phyloP scores from a whole-genome alignment of 1,140 invertebrate species.

The Halesus radiatus region DNA sequence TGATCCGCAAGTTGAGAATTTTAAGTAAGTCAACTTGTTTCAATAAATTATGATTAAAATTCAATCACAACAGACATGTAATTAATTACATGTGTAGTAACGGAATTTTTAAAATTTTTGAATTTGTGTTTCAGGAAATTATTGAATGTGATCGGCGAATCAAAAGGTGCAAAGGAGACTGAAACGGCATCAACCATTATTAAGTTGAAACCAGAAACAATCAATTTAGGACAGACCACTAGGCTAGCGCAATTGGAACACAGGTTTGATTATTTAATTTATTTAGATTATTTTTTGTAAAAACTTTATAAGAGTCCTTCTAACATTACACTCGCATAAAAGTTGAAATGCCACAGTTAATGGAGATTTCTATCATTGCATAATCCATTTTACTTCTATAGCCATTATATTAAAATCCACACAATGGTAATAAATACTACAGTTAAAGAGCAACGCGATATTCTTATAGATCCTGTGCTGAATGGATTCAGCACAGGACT shows the following conservation, averaged over 20 bases:
- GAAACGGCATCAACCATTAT: constrained; percentile 67
- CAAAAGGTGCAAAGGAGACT: constrained; percentile 51
- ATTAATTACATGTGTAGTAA: background rate
- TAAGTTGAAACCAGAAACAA: constrained; percentile 66
- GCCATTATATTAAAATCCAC: too few relatives aligned
- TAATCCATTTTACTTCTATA: too few relatives aligned
- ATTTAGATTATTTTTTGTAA: too few relatives aligned
- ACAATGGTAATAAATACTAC: too few relatives aligned
- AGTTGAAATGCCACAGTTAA: too few relatives aligned
- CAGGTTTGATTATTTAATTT: constrained; percentile 60
- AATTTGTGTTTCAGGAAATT: constrained; percentile 50
- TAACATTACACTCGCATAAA: too few relatives aligned
- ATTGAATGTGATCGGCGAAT: constrained; percentile 39
- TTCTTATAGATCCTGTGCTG: too few relatives aligned
- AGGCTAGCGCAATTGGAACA: constrained; percentile 81
- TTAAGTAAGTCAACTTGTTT: constrained; percentile 61
- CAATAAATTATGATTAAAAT: background rate
- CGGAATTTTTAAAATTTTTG: background rate
- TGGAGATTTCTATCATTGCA: too few relatives aligned
- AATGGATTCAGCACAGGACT: too few relatives aligned
- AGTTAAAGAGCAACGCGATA: too few relatives aligned
- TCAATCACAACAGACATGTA: background rate
- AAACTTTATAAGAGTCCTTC: too few relatives aligned
- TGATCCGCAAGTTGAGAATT: constrained; percentile 67
- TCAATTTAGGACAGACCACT: constrained; percentile 79